Percentiles rank a stretch among this genome's conserved stretches.
Evolutionary conservation across 2,797 vertebrate genomes (phyloP).

Genomic region (Cephalopachus bancanus): DNA sequence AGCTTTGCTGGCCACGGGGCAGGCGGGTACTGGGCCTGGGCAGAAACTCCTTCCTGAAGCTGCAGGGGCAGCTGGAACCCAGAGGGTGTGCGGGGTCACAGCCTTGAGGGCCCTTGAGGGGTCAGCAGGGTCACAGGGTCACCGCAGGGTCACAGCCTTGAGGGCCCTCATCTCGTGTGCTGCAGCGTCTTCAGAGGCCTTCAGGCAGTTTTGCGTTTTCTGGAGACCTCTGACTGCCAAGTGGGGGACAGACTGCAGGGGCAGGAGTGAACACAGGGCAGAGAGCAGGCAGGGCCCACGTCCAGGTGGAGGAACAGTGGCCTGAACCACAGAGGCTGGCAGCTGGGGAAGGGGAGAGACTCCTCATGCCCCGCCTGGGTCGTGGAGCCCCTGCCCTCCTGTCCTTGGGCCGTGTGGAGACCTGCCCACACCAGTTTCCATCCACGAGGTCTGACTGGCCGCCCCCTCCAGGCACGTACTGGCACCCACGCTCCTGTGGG

Average conservation of each 20-base stretch:
- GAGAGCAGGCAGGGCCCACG: rapidly evolving
- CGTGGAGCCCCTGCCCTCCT: background rate
- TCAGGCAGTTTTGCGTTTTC: background rate
- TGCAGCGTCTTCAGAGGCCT: background rate
- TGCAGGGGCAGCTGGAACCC: rapidly evolving
- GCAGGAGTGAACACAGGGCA: background rate
- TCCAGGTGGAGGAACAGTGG: background rate
- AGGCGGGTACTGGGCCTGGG: background rate
- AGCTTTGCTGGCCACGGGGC: background rate
- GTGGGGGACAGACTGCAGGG: background rate
- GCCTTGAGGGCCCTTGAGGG: background rate
- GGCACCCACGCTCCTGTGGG: rapidly evolving
- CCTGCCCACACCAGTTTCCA: background rate
- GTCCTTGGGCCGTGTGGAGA: background rate
- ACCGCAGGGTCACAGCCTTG: background rate
- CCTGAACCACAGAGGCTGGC: background rate
- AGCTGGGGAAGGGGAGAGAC: too few relatives aligned
- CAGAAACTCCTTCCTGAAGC: background rate
- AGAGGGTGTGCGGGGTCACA: too few relatives aligned
- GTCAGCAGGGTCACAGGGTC: background rate
- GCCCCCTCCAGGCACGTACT: too few relatives aligned
- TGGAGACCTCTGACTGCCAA: background rate
- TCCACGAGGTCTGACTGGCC: background rate
- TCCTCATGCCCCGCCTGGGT: background rate
- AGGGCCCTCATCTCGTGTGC: too few relatives aligned